Percentiles rank a stretch among this genome's conserved stretches.
Evolutionary conservation across 2,888 invertebrate genomes (phyloP).

Genomic region (Amblyjoppa fuscipennis): DNA sequence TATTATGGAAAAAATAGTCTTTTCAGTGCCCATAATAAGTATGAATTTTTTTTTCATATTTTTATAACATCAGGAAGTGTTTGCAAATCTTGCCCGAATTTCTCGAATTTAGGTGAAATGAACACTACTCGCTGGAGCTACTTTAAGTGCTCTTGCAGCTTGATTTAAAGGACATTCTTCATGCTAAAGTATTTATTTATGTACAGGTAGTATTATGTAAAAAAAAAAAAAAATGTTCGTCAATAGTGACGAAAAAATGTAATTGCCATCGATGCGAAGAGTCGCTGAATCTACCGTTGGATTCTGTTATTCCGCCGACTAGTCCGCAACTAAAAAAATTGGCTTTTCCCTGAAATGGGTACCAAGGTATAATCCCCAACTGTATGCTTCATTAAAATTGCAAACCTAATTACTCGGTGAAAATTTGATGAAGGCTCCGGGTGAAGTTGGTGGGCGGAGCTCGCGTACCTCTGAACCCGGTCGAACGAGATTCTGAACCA

Average conservation of each 20-base stretch:
- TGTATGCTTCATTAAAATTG: constrained; percentile 5
- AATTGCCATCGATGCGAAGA: not conserved
- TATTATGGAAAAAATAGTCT: too few relatives aligned
- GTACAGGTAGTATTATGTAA: too few relatives aligned
- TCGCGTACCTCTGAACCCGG: not conserved
- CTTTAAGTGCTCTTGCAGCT: not conserved
- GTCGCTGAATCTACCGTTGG: not conserved
- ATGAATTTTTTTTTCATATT: too few relatives aligned
- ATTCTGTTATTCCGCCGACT: not conserved
- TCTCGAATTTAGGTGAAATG: too few relatives aligned
- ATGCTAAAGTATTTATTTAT: too few relatives aligned
- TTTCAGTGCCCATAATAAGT: too few relatives aligned
- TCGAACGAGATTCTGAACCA: not conserved
- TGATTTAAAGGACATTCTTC: too few relatives aligned
- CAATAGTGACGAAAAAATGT: not conserved
- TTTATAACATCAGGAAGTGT: too few relatives aligned
- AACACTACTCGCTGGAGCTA: too few relatives aligned
- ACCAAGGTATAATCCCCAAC: not conserved
- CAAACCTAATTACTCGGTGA: constrained; percentile 14
- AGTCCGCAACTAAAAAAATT: constrained; percentile 11
- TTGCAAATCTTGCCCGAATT: too few relatives aligned
- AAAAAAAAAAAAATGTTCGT: not conserved
- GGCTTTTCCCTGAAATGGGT: not conserved
- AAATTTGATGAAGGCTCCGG: not conserved
- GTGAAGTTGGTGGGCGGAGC: not conserved